Base-by-base conservation (phyloP, 2,888 invertebrate genomes). In the Coelopa pilipes region DNA sequence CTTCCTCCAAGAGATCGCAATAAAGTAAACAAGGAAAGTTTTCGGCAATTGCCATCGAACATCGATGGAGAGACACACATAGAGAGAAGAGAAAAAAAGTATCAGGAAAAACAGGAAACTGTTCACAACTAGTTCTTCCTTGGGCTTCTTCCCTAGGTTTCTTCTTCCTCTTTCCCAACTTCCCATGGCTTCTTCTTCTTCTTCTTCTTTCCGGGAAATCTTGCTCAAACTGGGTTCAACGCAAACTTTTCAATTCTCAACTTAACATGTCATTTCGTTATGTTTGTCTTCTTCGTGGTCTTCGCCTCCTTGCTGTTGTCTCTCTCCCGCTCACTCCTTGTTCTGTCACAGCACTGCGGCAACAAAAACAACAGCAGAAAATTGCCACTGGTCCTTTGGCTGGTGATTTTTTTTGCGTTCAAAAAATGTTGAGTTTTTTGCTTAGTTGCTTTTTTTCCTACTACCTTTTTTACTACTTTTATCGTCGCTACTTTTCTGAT, bases 201-300 rank as follows among this genome's bases (percentile, higher is more conserved):
- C 53, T 53, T 53, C 10, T 49, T 49, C 10, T 10, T 49, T 49
- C 10, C 10, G 13, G 53, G 50, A 66, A 66, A 12, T 62, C 46
- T 45, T 17, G 15, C 50, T 49, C 17, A n/a, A 53, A 53, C 53
- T 53, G 53, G 21, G 50, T 73, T 50, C 19, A 49, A 62, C 66
- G 62, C 45, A 17, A 49, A 60, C 17, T 71, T 69, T 75, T 65
- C 69, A 72, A 74, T 74, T 70, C 70, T 60, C 60, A 69, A 68
- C 73, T 73, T 70, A 75, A 75, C 73, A 75, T 70, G 70, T 68
- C 67, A 60, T 73, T 73, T 67, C 55, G 47, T 55, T 53, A 45
- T 34, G 55, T 74, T 55, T 13, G 19, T 55, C 63, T 34, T 21
- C 34, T 71, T 53, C 49, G 19, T 66, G 49, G 24, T 21, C 19